Evolutionary conservation across 2,113 vertebrate genomes (phyloP).

Genomic region (Hippocampus mohnikei): DNA sequence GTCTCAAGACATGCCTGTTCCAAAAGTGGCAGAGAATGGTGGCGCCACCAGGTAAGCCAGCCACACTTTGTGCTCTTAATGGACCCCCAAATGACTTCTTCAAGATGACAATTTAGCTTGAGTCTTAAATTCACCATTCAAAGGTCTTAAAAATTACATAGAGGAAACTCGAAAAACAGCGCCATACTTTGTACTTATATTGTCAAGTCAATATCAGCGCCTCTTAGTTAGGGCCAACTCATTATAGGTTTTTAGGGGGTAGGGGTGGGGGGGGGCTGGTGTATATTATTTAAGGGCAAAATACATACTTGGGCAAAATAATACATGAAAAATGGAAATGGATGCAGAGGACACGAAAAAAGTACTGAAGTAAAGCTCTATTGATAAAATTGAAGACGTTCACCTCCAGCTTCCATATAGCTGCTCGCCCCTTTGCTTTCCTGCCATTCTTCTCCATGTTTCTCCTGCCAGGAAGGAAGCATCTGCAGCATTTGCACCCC

Average conservation of each 20-base stretch:
- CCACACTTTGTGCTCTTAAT: background rate
- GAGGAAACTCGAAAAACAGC: background rate
- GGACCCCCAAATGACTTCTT: background rate
- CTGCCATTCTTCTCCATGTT: slow-evolving; percentile 68
- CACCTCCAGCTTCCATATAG: background rate
- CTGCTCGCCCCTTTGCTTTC: slow-evolving; percentile 45
- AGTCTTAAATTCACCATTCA: background rate
- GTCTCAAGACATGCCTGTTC: slow-evolving; percentile 98
- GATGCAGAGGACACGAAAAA: background rate
- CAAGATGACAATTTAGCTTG: background rate
- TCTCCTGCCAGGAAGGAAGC: slow-evolving; percentile 73
- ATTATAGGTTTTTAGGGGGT: too few relatives aligned
- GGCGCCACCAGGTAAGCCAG: slow-evolving; percentile 86
- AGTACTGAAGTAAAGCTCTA: background rate
- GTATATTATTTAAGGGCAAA: too few relatives aligned
- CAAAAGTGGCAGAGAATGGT: slow-evolving; percentile 99
- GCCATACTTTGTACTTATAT: background rate
- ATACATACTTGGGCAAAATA: background rate
- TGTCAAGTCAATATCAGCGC: background rate
- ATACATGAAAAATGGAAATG: too few relatives aligned
- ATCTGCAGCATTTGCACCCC: slow-evolving; percentile 53
- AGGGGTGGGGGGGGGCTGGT: too few relatives aligned
- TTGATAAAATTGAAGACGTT: background rate
- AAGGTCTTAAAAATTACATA: background rate
- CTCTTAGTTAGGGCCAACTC: too few relatives aligned